A percentile compares a stretch with the other conserved stretches of the same genome.
phyloP scores from a whole-genome alignment of 2,888 invertebrate genomes.

The Lissocephala sabroskyi region DNA sequence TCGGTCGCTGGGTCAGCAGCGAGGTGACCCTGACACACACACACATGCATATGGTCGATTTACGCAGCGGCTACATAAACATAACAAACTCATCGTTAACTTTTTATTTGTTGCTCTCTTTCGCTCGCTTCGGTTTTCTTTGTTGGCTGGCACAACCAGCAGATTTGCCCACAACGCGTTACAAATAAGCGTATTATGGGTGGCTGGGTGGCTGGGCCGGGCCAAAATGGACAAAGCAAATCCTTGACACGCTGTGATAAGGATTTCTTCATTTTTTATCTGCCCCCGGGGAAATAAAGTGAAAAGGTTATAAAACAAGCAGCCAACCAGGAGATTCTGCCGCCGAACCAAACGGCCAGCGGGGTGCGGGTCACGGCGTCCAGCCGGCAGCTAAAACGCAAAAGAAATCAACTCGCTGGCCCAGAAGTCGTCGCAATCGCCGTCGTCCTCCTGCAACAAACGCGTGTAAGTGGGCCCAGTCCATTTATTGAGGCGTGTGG shows the following conservation, averaged over 20 bases:
- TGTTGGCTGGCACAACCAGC: conserved; percentile 15
- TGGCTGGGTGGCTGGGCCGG: conserved; percentile 19
- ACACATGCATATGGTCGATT: conserved; percentile 38
- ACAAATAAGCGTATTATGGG: conserved; percentile 66
- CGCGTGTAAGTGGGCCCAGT: conserved; percentile 16
- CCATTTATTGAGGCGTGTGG: no score
- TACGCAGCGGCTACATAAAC: conserved; percentile 50
- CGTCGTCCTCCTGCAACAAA: not conserved
- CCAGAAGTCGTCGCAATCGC: not conserved
- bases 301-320: conserved; percentile 69
- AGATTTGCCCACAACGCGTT: conserved; percentile 41
- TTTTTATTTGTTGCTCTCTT: conserved; percentile 63
- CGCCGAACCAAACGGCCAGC: no score
- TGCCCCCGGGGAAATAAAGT: conserved; percentile 67
- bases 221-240: conserved; percentile 57
- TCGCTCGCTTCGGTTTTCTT: conserved; percentile 54
- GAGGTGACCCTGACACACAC: not conserved
- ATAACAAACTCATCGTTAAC: conserved; percentile 66
- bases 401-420: conserved; percentile 30
- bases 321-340: conserved; percentile 16
- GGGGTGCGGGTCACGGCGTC: no score
- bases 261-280: conserved; percentile 70
- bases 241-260: conserved; percentile 69
- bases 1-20: conserved; percentile 24
- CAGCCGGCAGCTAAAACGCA: conserved; percentile 22